Base-by-base conservation (phyloP, 2,113 vertebrate genomes). In the Uropsilus gracilis region DNA sequence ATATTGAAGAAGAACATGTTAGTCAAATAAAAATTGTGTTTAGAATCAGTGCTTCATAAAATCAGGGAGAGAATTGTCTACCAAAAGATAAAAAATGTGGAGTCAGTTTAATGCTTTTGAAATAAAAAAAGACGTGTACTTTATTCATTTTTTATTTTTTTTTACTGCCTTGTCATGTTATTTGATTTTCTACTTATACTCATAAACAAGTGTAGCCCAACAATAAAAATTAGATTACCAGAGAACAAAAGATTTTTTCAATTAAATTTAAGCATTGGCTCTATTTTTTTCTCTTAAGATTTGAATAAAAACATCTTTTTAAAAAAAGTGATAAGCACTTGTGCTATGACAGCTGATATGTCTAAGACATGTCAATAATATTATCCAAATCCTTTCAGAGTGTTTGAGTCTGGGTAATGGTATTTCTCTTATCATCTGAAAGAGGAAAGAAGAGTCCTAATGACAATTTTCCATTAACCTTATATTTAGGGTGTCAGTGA, bases 11-110 rank as follows among this genome's bases (percentile, higher is more conserved):
- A 86, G 17, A 87, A 82, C 10, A 30, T 88, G 37, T 76, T 92
- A 75, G 69, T 92, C 50, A 93, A 73, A 82, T 13, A 8, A 91
- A 91, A 18, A 86, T 46, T 93, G 86, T 86, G 9, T 86, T 91
- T 92, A 68, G 55, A 86, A 86, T 12, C 26, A 72, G 24, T 77
- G 32, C 34, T 61, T 92, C 63, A 59, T 64, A 83, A 95, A 94
- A 24, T 4, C 20, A 80, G 28, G 1, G 8, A 18, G 5, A 59
- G 13, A 17, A 44, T 90, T 86, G 4, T 71, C 80, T 93, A 87
- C 46, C 32, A 92, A 90, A 32, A 82, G 89, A 92, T 83, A 20
- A 63, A 73, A 91, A 64, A 83, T 73, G 63, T n/a, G 14, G 34
- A 82, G 14, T 18, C 46, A 30, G 11, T 44, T 94, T 80, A 39